Evolutionary conservation across 2,888 invertebrate species (phyloP), one percentile per base, ranked within the genome.

Genomic region (Chymomyza fuscimana): DNA sequence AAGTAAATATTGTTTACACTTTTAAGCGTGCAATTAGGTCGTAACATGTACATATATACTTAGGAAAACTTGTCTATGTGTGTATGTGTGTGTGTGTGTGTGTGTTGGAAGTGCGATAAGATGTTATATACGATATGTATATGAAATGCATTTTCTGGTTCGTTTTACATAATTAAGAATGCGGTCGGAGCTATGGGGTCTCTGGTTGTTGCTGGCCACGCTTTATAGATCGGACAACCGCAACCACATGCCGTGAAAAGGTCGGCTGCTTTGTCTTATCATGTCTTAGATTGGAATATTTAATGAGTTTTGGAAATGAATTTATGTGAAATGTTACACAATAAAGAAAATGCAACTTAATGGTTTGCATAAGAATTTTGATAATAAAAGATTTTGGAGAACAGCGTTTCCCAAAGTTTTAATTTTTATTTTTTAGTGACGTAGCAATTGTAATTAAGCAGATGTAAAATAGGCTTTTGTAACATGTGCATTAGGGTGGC

Each of bases 1-100:
- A 76, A 86, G 77, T 86, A 79, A 86, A 84, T 84, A 77, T 82
- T 84, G 85, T 84, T 86, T 84, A 84, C 86, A 84, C 86, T 86
- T 84, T 84, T 77, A 82, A 73, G 72, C 67, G 72, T 69, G 81
- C 82, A 84, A 84, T 84, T 82, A 72, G 83, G 83, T 84, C 86
- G 86, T 19, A 58, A 46, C 40, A 46, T 12, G 12, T 46, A 12
- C 40, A 10, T 46, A 10, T 12, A 46, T 46, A 46, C 40, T 10
- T 46, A 4, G 40, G 4, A 46, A 12, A 10, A 46, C 22, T 63
- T 32, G 12, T 50, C 62, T 56, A 54, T 61, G n/a, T n/a, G 56
- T 46, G 69, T 62, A 19, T 59, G 22, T 61, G 22, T 22, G 22
- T 22, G 25, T 25, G 25, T 54, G 32, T 61, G 22, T n/a, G 56